A percentile compares a stretch with the other conserved stretches of the same genome.
Conservation (phyloP, 2,113 vertebrate species). For the Lontra canadensis region DNA sequence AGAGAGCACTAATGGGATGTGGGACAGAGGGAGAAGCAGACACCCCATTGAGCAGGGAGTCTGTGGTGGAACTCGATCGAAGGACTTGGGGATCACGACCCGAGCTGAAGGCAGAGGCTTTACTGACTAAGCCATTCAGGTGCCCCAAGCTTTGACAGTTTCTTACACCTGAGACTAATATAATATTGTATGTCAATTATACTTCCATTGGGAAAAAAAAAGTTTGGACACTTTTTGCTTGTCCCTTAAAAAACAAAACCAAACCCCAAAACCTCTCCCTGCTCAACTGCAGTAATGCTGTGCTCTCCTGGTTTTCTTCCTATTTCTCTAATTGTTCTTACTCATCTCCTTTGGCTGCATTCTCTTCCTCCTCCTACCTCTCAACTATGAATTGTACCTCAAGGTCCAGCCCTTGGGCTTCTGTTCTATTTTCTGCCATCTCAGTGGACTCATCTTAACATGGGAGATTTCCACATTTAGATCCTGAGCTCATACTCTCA, state of each 20-base stretch:
- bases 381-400: neutral
- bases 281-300: neutral
- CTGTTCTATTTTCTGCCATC: conserved; percentile 34
- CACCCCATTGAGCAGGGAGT: too few relatives aligned
- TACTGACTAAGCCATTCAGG: too few relatives aligned
- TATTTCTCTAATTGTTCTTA: neutral
- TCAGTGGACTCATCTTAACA: neutral
- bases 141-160: neutral
- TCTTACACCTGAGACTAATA: neutral
- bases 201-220: neutral
- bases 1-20: too few relatives aligned
- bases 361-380: neutral
- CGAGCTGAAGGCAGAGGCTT: too few relatives aligned
- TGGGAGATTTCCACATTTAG: neutral
- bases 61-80: too few relatives aligned
- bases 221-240: neutral
- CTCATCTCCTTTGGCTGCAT: neutral
- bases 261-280: neutral
- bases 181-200: neutral
- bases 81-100: too few relatives aligned
- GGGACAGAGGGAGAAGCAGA: too few relatives aligned
- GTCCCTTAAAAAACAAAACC: neutral
- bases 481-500: neutral
- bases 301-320: neutral
- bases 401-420: neutral